Percentiles rank a stretch among this genome's conserved stretches.
These are phyloP conservation scores for Sphaeramia orbicularis DNA, from an alignment of 2,797 vertebrate species.

Conservation along the genomic window DNA sequence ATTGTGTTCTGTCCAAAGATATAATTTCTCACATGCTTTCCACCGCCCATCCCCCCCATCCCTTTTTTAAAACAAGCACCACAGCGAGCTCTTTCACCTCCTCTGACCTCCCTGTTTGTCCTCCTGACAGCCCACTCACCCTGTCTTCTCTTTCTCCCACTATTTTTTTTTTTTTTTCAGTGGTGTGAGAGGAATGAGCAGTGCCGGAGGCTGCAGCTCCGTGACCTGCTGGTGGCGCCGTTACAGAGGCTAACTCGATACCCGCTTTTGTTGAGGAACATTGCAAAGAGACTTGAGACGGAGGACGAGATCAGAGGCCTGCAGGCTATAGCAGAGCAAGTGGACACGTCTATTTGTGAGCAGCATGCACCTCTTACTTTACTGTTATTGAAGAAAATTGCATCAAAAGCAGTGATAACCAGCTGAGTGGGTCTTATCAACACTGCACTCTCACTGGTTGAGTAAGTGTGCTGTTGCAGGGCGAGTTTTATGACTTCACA, in stretches of 20 bases:
- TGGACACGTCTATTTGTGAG: conserved; percentile 94
- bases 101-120: conserved; percentile 34
- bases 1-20: conserved; percentile 14
- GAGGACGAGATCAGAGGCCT: conserved; percentile 81
- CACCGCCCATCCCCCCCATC: conserved; percentile 4
- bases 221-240: conserved; percentile 90
- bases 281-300: conserved; percentile 85
- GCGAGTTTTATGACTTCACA: neutral
- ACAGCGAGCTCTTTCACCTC: conserved; percentile 13
- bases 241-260: conserved; percentile 91
- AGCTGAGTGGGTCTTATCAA: conserved; percentile 2
- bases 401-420: neutral
- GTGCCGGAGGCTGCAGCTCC: conserved; percentile 87
- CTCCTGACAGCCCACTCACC: conserved; percentile 17
- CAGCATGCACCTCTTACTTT: neutral
- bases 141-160: conserved; percentile 11
- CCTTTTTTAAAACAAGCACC: conserved; percentile 10
- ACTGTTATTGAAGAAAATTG: neutral
- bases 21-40: conserved; percentile 30
- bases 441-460: neutral
- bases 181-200: conserved; percentile 92
- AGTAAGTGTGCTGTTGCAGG: neutral
- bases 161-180: conserved; percentile 71
- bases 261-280: conserved; percentile 90
- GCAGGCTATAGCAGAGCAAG: conserved; percentile 87